These are phyloP conservation scores for Fragum fragum DNA, from an alignment of 2,888 invertebrate species.

Conservation along the genomic window DNA sequence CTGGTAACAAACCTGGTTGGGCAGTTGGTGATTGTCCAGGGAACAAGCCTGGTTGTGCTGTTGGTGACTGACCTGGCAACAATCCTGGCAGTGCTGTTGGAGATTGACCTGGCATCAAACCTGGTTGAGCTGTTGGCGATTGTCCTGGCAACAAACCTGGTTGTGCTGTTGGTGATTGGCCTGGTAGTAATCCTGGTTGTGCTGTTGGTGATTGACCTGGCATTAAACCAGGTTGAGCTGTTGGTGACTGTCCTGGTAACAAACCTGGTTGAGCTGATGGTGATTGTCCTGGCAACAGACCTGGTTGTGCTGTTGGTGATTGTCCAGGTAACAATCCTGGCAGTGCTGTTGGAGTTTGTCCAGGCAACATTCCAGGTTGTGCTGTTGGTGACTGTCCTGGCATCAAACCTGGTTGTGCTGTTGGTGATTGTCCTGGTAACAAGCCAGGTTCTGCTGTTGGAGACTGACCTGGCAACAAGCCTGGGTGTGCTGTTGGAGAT, in stretches of 20 bases:
- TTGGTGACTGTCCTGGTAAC: conserved; percentile 46
- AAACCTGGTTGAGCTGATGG: conserved; percentile 54
- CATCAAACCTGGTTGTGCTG: conserved; percentile 24
- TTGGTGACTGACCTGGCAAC: conserved; percentile 44
- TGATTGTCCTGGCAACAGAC: conserved; percentile 28
- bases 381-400: conserved; percentile 29
- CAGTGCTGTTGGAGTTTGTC: conserved; percentile 26
- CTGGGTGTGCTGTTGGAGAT: conserved; percentile 29
- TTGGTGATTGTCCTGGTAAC: conserved; percentile 29
- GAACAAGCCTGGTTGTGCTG: conserved; percentile 37
- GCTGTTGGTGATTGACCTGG: conserved; percentile 55
- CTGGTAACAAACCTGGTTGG: conserved; percentile 41
- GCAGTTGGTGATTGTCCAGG: conserved; percentile 59
- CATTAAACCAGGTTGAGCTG: conserved; percentile 45
- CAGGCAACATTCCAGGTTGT: conserved; percentile 27
- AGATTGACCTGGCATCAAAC: conserved; percentile 40
- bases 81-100: conserved; percentile 56
- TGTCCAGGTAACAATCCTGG: conserved; percentile 23
- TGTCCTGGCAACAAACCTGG: conserved; percentile 46
- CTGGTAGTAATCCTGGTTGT: conserved; percentile 46
- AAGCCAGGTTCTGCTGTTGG: conserved; percentile 27
- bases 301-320: conserved; percentile 57
- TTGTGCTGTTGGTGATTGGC: conserved; percentile 56
- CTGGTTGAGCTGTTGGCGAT: conserved; percentile 55
- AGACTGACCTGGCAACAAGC: conserved; percentile 26